Base-by-base conservation (phyloP, 1,140 invertebrate genomes). In the Phthorimaea operculella region DNA sequence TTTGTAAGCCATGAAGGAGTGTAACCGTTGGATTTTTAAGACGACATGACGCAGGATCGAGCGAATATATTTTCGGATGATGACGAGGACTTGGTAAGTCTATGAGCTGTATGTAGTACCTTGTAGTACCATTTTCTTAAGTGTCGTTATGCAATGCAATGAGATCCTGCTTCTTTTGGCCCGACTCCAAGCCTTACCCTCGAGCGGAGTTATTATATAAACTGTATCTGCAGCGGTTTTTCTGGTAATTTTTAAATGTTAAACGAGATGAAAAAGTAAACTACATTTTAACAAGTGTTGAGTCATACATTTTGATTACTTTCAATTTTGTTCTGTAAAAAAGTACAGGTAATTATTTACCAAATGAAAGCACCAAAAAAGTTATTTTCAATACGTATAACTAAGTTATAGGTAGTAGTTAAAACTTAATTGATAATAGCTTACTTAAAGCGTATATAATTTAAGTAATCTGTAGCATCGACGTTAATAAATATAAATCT, bases 71-170 rank as follows among this genome's bases (percentile, higher is more conserved):
- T 84, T 60, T 57, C 77, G 0, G 81, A 84, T 39, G 76, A 84
- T 51, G 79, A 84, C 60, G 81, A 84, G 67, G 81, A 84, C 50
- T 63, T 84, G 79, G 81, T 84, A 63, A 70, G 80, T 65, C n/a
- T n/a, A n/a, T n/a, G n/a, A n/a, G 52, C 4, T 39, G 3, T 2
- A 28, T 28, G 3, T 2, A 28, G 2, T 28, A 6, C 2, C 21
- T 28, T 28, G 21, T 28, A 28, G 21, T 28, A n/a, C n/a, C 6
- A 28, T 8, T 11, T n/a, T 42, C 39, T 42, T 42, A 14, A 11
- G 14, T 14, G 39, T 17, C 1, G 44, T 47, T 47, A 47, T 47
- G 44, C 15, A 47, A 47, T 14, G 44, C 8, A 16, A 15, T 9
- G 16, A 14, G 11, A 9, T 16, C 11, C 11, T 14, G 44, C 16